phyloP scores from a whole-genome alignment of 2,888 invertebrate species.

The Ophioninae sp. region DNA sequence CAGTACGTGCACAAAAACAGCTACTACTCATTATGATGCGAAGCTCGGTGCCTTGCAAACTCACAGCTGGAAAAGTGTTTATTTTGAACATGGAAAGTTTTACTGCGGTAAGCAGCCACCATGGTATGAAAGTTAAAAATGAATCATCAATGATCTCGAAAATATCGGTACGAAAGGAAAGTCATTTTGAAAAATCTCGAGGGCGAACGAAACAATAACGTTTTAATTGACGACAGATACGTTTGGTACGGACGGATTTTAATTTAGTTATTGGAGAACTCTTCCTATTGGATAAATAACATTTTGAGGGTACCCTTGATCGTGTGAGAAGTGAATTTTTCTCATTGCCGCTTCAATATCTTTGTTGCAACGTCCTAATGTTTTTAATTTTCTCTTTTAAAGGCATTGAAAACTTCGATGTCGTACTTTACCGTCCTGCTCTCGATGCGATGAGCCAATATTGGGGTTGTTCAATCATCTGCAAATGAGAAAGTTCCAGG shows the following conservation, averaged over 20 bases:
- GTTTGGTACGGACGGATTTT: not conserved
- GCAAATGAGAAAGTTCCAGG: not conserved
- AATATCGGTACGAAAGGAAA: not conserved
- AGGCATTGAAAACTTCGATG: constrained; percentile 53
- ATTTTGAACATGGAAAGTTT: constrained; percentile 44
- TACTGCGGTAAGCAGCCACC: constrained; percentile 25
- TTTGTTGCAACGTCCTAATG: not conserved
- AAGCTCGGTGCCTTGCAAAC: constrained; percentile 39
- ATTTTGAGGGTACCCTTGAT: not conserved
- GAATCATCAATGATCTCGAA: not conserved
- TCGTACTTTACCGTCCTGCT: constrained; percentile 49
- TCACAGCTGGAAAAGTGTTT: constrained; percentile 48
- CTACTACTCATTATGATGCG: constrained; percentile 41
- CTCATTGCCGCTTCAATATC: not conserved
- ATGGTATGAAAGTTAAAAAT: not conserved
- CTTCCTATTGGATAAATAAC: not conserved
- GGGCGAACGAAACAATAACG: too few relatives aligned
- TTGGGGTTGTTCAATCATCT: not conserved
- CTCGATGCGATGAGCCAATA: constrained; percentile 37
- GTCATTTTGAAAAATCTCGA: not conserved
- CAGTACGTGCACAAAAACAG: constrained; percentile 24
- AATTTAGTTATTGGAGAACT: not conserved
- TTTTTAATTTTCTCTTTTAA: not conserved
- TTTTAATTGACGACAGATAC: too few relatives aligned
- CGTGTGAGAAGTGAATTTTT: not conserved